A percentile compares a stretch with the other conserved stretches of the same genome.
Conservation (phyloP, 2,113 vertebrate species). For the Fukomys damarensis region DNA sequence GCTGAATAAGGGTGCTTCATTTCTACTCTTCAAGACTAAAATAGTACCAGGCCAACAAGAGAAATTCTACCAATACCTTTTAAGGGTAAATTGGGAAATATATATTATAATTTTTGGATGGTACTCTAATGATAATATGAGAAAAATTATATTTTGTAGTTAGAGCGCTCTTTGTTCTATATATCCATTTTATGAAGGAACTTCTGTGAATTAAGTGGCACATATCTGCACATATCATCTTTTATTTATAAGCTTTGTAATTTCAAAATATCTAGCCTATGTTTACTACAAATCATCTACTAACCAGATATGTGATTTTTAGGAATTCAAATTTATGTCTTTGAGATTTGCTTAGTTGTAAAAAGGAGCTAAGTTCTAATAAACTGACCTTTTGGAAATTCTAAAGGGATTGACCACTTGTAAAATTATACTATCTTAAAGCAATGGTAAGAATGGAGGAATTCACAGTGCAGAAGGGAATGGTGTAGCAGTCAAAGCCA, state of each 20-base stretch:
- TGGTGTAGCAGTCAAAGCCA: neutral
- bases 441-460: neutral
- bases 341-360: neutral
- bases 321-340: conserved; percentile 19
- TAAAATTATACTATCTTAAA: neutral
- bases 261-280: conserved; percentile 27
- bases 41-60: neutral
- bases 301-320: neutral
- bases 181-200: conserved; percentile 2
- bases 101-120: neutral
- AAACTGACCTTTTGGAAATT: neutral
- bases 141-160: neutral
- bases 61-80: neutral
- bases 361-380: neutral
- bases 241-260: neutral
- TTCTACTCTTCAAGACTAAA: neutral
- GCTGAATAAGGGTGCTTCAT: neutral
- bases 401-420: neutral
- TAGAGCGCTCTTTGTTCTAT: neutral
- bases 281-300: neutral
- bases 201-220: neutral
- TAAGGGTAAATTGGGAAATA: neutral
- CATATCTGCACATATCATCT: neutral
- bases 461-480: neutral
- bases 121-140: neutral